These are phyloP conservation scores for Gouania willdenowi DNA, from an alignment of 2,797 vertebrate species.

Conservation along the genomic window DNA sequence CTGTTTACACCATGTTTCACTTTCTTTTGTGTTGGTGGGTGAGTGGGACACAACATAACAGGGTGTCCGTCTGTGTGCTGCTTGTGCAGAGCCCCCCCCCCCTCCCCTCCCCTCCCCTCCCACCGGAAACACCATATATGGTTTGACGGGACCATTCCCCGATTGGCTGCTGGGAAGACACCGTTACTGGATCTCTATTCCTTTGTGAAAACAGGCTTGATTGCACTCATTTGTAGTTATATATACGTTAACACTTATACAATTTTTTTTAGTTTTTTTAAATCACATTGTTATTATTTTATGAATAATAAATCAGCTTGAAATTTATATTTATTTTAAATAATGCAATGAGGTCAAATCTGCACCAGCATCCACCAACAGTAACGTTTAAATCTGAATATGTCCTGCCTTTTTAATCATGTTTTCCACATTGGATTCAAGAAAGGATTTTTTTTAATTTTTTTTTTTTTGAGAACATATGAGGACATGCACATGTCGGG, in stretches of 20 bases:
- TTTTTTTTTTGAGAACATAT: conserved; percentile 3
- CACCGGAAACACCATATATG: conserved; percentile 79
- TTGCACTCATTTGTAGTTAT: background rate
- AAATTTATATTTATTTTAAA: no score
- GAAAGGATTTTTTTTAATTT: background rate
- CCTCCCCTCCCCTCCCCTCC: conserved; percentile 20
- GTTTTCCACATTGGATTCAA: no score
- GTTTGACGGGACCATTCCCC: conserved; percentile 37
- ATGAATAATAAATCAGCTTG: background rate
- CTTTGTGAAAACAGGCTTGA: conserved; percentile 29
- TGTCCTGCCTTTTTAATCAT: no score
- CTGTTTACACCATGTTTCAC: conserved; percentile 24
- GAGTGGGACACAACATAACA: conserved; percentile 39
- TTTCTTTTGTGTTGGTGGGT: conserved; percentile 43
- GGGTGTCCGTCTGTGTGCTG: conserved; percentile 20
- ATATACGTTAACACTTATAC: conserved; percentile 1
- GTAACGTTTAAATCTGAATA: no score
- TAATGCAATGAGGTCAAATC: no score
- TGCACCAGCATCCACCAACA: background rate
- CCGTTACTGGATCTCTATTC: conserved; percentile 58
- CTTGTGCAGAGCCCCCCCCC: background rate
- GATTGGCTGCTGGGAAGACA: conserved; percentile 62
- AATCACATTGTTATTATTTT: no score
- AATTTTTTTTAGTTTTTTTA: no score
- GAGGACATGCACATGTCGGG: conserved; percentile 21